Conservation (phyloP, 2,888 invertebrate genomes). For the Catocala fraxini region DNA sequence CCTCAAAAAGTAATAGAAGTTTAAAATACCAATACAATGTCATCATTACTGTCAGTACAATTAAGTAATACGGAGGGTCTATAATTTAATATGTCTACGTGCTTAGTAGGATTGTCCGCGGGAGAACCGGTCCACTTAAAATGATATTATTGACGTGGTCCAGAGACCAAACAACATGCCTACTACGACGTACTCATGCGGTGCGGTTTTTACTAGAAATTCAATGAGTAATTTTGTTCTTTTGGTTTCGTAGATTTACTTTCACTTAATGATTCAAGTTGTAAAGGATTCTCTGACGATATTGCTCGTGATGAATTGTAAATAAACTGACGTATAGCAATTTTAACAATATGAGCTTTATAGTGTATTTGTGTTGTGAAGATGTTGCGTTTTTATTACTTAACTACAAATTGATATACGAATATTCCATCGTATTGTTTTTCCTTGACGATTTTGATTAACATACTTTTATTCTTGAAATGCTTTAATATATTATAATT, state of each 20-base stretch:
- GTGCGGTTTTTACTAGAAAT: slow-evolving; percentile 58
- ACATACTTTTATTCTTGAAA: no score
- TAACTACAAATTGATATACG: no score
- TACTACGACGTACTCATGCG: slow-evolving; percentile 32
- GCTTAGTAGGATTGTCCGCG: slow-evolving; percentile 61
- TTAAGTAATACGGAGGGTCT: slow-evolving; percentile 50
- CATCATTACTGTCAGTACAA: slow-evolving; percentile 38
- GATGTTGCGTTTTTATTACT: no score
- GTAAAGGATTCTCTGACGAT: slow-evolving; percentile 24
- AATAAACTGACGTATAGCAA: slow-evolving; percentile 1
- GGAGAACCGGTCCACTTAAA: slow-evolving; percentile 80
- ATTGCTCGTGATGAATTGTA: slow-evolving; percentile 17
- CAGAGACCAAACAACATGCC: slow-evolving; percentile 49
- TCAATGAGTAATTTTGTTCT: slow-evolving; percentile 48
- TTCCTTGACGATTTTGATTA: no score
- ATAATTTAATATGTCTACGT: slow-evolving; percentile 67
- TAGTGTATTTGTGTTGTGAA: no score
- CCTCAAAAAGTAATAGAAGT: slow-evolving; percentile 34
- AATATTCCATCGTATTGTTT: no score
- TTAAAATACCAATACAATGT: slow-evolving; percentile 32
- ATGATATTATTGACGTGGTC: slow-evolving; percentile 77
- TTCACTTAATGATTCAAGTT: slow-evolving; percentile 40
- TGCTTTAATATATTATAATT: no score
- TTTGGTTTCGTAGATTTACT: slow-evolving; percentile 38
- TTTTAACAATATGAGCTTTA: no score